Evolutionary conservation across 2,888 invertebrate species (phyloP), one percentile per base, ranked within the genome.

Genomic region (Sabatieria punctata): DNA sequence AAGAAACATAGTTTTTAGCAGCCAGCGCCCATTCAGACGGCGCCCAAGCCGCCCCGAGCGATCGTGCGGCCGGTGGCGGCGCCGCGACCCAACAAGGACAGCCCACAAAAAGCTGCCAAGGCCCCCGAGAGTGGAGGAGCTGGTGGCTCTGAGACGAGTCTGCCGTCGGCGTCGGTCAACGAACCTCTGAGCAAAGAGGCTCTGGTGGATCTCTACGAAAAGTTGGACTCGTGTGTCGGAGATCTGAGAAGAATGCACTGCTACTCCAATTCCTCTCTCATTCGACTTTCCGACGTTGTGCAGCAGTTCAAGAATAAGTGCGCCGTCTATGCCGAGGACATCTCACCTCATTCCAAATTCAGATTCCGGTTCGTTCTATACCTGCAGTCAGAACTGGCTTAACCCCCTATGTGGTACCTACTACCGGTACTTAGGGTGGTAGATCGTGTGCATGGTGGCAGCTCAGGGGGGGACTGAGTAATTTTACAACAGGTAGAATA

Each of bases 341-440:
- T 82, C 60, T 80, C 84, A 13, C 82, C 85, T 19, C 84, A 85
- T 63, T 78, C 81, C 43, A 81, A 86, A 61, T 85, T 88, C 68
- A 82, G 85, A 58, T 81, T 85, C 63, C 77, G 83, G 62, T 60
- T 30, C 46, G 55, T 38, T 25, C 11, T 30, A 11, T n/a, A 8
- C 11, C 15, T 30, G 30, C 30, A 30, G 8, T 30, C 30, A 30
- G n/a, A n/a, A n/a, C n/a, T n/a, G n/a, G n/a, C n/a, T n/a, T n/a
- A n/a, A n/a, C n/a, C n/a, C n/a, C n/a, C n/a, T n/a, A n/a, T n/a
- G n/a, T n/a, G n/a, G n/a, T n/a, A n/a, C n/a, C n/a, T n/a, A n/a
- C n/a, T n/a, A n/a, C n/a, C n/a, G n/a, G n/a, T n/a, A n/a, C n/a
- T n/a, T n/a, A n/a, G n/a, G n/a, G n/a, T n/a, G n/a, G n/a, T n/a